These are phyloP conservation scores for Anticlea derivata DNA, from an alignment of 2,888 invertebrate species.

Conservation along the genomic window DNA sequence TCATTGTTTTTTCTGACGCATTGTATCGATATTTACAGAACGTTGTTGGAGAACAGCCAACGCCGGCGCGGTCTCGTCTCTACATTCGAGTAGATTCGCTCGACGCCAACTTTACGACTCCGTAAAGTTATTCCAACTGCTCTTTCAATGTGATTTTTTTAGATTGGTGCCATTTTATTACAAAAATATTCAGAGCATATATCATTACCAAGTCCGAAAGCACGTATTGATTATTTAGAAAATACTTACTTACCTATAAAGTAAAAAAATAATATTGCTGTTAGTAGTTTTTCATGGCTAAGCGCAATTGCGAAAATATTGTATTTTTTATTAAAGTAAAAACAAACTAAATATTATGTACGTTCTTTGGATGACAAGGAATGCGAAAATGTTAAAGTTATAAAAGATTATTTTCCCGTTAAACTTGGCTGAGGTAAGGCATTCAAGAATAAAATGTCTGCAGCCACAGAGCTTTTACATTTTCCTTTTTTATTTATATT, in stretches of 20 bases:
- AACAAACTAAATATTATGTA: constrained; percentile 14
- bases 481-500: neutral
- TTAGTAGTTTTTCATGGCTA: neutral
- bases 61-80: constrained; percentile 51
- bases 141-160: constrained; percentile 57
- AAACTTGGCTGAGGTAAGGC: constrained; percentile 20
- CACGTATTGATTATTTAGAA: constrained; percentile 39
- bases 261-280: constrained; percentile 1
- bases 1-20: constrained; percentile 45
- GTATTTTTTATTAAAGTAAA: constrained; percentile 22
- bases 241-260: constrained; percentile 39
- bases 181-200: constrained; percentile 46
- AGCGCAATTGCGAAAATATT: constrained; percentile 7
- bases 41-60: constrained; percentile 64
- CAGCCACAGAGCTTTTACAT: neutral
- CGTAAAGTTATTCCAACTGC: constrained; percentile 64
- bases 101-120: constrained; percentile 65
- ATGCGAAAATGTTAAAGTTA: constrained; percentile 35
- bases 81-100: constrained; percentile 44
- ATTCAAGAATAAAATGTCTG: constrained; percentile 12
- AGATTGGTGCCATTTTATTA: constrained; percentile 57
- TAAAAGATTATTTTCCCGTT: constrained; percentile 43
- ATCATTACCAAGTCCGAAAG: constrained; percentile 42
- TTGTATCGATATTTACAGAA: constrained; percentile 50
- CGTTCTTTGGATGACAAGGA: constrained; percentile 39